Evolutionary conservation across 2,113 vertebrate species (phyloP).

Genomic region (Albula glossodonta): DNA sequence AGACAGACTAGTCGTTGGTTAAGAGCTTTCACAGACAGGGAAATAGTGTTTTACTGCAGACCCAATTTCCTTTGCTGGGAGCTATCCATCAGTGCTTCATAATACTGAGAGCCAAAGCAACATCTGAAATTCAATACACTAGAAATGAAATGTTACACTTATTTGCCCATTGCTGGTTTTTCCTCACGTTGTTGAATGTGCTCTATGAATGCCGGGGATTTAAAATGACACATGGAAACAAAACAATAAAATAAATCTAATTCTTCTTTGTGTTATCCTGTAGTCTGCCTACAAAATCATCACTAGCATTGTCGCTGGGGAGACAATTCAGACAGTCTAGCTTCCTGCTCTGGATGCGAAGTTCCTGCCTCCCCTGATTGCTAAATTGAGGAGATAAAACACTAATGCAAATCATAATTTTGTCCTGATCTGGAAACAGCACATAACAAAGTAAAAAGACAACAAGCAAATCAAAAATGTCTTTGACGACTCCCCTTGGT

Average conservation of each 20-base stretch:
- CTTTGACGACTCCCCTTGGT: no score
- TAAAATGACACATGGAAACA: not conserved
- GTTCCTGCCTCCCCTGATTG: not conserved
- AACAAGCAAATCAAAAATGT: no score
- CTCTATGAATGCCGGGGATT: no score
- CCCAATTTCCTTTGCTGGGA: not conserved
- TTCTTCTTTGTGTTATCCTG: not conserved
- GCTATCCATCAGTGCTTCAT: not conserved
- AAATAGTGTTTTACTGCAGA: not conserved
- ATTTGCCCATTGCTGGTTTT: no score
- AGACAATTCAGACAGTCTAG: not conserved
- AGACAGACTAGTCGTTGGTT: slow-evolving; percentile 80
- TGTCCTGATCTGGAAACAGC: no score
- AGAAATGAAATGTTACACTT: no score
- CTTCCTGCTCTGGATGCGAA: not conserved
- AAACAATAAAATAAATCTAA: not conserved
- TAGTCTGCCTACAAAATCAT: not conserved
- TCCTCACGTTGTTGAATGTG: no score
- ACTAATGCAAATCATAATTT: no score
- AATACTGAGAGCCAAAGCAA: not conserved
- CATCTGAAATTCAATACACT: no score
- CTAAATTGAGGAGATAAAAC: not conserved
- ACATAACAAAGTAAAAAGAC: no score
- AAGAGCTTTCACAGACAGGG: not conserved
- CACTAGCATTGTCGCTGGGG: not conserved